A percentile compares a stretch with the other conserved stretches of the same genome.
Evolutionary conservation across 1,140 invertebrate genomes (phyloP).

Genomic region (Acyrthosiphon pisum): DNA sequence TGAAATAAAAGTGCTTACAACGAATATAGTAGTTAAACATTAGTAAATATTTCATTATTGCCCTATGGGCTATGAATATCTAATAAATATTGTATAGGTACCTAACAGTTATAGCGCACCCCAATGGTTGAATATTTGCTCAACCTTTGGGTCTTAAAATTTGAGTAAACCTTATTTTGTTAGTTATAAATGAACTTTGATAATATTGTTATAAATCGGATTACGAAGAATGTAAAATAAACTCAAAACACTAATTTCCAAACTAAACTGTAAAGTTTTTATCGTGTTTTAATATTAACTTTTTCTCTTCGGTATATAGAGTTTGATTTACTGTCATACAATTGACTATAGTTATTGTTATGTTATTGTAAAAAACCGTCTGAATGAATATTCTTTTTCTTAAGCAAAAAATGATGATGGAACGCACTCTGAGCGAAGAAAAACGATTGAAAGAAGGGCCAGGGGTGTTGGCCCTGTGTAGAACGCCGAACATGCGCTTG

Average conservation of each 20-base stretch:
- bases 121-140: too few species aligned
- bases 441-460: conserved; percentile 68
- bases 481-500: conserved; percentile 85
- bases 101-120: too few species aligned
- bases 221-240: background rate
- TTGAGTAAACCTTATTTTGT: too few species aligned
- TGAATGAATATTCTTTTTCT: background rate
- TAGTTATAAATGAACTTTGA: too few species aligned
- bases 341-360: background rate
- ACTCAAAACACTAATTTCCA: background rate
- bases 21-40: too few species aligned
- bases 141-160: too few species aligned
- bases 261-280: background rate
- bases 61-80: too few species aligned
- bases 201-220: background rate
- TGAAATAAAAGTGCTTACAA: too few species aligned
- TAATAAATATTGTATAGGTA: too few species aligned
- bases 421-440: conserved; percentile 71
- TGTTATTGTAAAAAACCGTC: background rate
- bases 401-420: conserved; percentile 73
- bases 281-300: background rate
- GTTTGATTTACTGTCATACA: background rate
- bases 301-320: background rate
- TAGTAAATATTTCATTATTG: too few species aligned
- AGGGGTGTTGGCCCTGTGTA: conserved; percentile 76